Evolutionary conservation across 2,888 invertebrate species (phyloP).

Genomic region (Drosophila testacea): DNA sequence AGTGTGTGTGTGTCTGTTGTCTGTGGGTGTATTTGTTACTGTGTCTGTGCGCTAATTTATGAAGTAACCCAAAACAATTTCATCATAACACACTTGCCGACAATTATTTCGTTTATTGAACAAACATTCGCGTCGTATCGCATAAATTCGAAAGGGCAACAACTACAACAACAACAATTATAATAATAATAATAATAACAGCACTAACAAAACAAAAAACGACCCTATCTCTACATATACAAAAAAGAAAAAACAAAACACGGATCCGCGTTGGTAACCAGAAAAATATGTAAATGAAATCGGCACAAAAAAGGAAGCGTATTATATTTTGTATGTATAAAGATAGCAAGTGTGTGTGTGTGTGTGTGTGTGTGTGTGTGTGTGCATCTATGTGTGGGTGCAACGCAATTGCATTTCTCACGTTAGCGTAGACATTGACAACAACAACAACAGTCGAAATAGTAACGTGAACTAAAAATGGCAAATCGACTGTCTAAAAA

Average conservation of each 20-base stretch:
- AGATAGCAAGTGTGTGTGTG: slow-evolving; percentile 22
- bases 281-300: slow-evolving; percentile 73
- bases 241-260: slow-evolving; percentile 40
- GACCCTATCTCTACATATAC: slow-evolving; percentile 31
- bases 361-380: slow-evolving; percentile 18
- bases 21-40: slow-evolving; percentile 2
- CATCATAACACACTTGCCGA: slow-evolving; percentile 80
- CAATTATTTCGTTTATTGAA: slow-evolving; percentile 79
- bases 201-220: slow-evolving; percentile 50
- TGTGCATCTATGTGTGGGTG: slow-evolving; percentile 28
- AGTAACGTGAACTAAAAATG: slow-evolving; percentile 52
- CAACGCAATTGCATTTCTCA: slow-evolving; percentile 75
- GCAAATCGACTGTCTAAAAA: slow-evolving; percentile 68
- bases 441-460: slow-evolving; percentile 29
- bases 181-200: slow-evolving; percentile 37
- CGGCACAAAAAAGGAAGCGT: slow-evolving; percentile 24
- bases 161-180: slow-evolving; percentile 44
- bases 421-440: slow-evolving; percentile 53
- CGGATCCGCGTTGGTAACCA: slow-evolving; percentile 67
- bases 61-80: slow-evolving; percentile 81
- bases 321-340: slow-evolving; percentile 14
- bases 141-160: slow-evolving; percentile 67
- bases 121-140: slow-evolving; percentile 78
- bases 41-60: slow-evolving; percentile 73
- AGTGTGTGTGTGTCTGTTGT: slow-evolving; percentile 25